Conservation (phyloP, 1,140 invertebrate genomes). For the Streblospio benedicti region DNA sequence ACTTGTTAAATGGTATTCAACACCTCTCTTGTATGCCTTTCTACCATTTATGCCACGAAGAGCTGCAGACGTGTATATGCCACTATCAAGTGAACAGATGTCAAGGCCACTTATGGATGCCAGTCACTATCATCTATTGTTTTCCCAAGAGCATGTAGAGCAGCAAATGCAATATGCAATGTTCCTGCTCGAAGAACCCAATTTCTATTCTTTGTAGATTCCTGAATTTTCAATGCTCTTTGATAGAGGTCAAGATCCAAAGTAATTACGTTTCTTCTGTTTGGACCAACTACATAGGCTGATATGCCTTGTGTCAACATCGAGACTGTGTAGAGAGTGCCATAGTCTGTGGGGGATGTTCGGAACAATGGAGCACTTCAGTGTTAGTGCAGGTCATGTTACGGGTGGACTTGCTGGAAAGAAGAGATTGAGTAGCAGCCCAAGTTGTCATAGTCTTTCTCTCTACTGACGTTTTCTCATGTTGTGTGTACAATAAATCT, state of each 20-base stretch:
- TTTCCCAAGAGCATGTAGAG: background rate
- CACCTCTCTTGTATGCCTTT: background rate
- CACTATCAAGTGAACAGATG: background rate
- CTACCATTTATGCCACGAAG: background rate
- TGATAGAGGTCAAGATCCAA: background rate
- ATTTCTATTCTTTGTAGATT: background rate
- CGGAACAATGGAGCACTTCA: background rate
- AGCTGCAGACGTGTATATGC: slow-evolving; percentile 2
- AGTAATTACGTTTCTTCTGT: background rate
- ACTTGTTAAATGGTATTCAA: slow-evolving; percentile 2
- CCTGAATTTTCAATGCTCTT: background rate
- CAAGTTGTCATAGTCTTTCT: no score
- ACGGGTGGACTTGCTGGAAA: no score
- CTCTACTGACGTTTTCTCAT: no score
- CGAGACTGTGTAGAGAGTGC: background rate
- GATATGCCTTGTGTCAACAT: background rate
- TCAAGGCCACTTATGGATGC: background rate
- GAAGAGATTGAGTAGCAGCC: no score
- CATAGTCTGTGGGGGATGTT: background rate
- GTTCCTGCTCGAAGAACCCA: background rate
- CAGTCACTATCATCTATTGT: background rate
- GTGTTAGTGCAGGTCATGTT: no score
- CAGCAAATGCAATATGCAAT: background rate
- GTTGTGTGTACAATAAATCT: no score
- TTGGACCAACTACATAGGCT: background rate